Evolutionary conservation across 2,888 invertebrate species (phyloP).

Genomic region (Caenorhabditis macrosperma): DNA sequence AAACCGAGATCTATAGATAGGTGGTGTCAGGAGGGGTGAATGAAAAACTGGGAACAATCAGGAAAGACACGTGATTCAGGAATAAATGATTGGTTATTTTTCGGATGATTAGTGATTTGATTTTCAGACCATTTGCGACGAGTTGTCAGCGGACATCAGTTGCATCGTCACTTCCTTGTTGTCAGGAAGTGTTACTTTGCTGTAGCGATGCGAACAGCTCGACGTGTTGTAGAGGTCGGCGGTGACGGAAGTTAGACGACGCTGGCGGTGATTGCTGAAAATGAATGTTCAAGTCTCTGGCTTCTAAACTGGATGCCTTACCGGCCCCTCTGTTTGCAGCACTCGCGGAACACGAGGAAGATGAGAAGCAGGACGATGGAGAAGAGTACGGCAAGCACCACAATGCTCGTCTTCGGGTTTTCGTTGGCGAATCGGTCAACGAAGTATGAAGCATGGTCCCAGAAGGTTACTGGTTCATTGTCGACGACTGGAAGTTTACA

Average conservation of each 20-base stretch:
- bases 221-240: constrained; percentile 49
- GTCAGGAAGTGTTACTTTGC: constrained; percentile 30
- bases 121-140: background rate
- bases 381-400: background rate
- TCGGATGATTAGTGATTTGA: no score
- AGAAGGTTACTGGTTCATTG: background rate
- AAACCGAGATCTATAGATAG: no score
- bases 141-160: constrained; percentile 23
- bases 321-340: background rate
- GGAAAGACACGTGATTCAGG: no score
- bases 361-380: background rate
- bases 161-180: constrained; percentile 43
- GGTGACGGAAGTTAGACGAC: constrained; percentile 3
- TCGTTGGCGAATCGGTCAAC: background rate
- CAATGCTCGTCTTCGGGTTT: background rate
- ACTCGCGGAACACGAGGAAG: constrained; percentile 4
- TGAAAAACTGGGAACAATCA: background rate
- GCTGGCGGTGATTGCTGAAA: background rate
- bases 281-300: background rate
- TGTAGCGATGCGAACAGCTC: constrained; percentile 31
- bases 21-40: no score
- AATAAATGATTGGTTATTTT: no score
- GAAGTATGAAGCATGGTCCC: background rate
- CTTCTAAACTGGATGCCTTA: background rate
- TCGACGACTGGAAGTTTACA: background rate